These are phyloP conservation scores for Drosophila ohnishii DNA, from an alignment of 1,140 invertebrate species.

Conservation along the genomic window DNA sequence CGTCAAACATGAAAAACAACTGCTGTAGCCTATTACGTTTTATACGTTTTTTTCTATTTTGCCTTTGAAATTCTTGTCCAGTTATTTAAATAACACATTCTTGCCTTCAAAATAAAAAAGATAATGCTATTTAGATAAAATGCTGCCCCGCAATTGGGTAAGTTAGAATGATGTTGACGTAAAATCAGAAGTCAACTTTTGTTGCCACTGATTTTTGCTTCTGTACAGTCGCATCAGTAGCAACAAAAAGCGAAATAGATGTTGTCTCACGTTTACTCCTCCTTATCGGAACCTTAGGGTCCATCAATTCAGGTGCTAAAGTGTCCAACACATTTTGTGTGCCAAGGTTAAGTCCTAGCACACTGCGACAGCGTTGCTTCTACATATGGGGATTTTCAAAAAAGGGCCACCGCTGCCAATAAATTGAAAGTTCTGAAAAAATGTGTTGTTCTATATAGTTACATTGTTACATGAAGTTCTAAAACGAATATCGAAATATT, in stretches of 20 bases:
- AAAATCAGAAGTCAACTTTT: conserved; percentile 4
- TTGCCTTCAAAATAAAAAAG: not conserved
- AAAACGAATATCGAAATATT: no score
- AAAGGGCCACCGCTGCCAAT: no score
- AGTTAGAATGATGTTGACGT: conserved; percentile 1
- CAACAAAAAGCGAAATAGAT: not conserved
- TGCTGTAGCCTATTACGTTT: not conserved
- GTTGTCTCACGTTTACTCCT: not conserved
- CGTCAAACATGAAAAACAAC: not conserved
- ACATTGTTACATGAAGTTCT: no score
- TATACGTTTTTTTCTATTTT: not conserved
- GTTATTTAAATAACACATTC: not conserved
- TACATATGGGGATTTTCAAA: no score
- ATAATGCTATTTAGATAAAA: not conserved
- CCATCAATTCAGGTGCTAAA: not conserved
- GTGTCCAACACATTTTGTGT: not conserved
- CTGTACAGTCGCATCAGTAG: not conserved
- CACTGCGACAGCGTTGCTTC: not conserved
- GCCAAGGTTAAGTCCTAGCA: not conserved
- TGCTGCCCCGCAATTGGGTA: not conserved
- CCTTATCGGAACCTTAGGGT: not conserved
- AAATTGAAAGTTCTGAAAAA: no score
- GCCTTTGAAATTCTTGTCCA: not conserved
- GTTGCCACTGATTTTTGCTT: not conserved
- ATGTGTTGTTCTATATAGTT: no score